A percentile compares a stretch with the other conserved stretches of the same genome.
phyloP scores from a whole-genome alignment of 2,888 invertebrate species.

The Synanthedon tipuliformis region DNA sequence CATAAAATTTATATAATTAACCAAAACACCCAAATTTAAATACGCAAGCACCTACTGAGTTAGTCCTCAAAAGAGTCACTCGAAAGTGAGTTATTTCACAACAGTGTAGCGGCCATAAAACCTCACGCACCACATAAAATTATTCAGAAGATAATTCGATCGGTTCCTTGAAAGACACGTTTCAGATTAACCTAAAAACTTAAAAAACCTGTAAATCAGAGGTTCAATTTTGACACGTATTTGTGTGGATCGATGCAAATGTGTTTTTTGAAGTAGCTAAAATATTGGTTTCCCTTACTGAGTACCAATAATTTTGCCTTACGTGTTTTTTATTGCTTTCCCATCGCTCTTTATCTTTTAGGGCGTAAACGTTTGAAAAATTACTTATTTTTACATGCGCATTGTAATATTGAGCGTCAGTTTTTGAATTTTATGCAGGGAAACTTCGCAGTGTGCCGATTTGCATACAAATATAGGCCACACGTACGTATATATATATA shows the following conservation, averaged over 20 bases:
- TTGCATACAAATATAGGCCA: too few relatives aligned
- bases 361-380: too few relatives aligned
- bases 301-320: background rate
- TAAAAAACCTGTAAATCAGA: background rate
- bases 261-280: background rate
- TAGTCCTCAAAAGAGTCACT: background rate
- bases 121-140: constrained; percentile 30
- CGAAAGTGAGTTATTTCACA: constrained; percentile 13
- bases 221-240: background rate
- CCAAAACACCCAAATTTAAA: too few relatives aligned
- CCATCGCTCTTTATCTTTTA: background rate
- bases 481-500: too few relatives aligned
- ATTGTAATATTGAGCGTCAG: too few relatives aligned
- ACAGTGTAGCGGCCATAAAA: constrained; percentile 35
- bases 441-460: too few relatives aligned
- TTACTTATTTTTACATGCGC: too few relatives aligned
- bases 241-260: background rate
- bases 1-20: too few relatives aligned
- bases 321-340: background rate
- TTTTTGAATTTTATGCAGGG: too few relatives aligned
- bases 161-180: constrained; percentile 31
- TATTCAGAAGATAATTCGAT: constrained; percentile 50
- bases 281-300: background rate
- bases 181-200: constrained; percentile 10
- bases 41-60: too few relatives aligned